Percentiles rank a stretch among this genome's conserved stretches.
These are phyloP conservation scores for Aphodius sticticus DNA, from an alignment of 2,888 invertebrate species.

Conservation along the genomic window DNA sequence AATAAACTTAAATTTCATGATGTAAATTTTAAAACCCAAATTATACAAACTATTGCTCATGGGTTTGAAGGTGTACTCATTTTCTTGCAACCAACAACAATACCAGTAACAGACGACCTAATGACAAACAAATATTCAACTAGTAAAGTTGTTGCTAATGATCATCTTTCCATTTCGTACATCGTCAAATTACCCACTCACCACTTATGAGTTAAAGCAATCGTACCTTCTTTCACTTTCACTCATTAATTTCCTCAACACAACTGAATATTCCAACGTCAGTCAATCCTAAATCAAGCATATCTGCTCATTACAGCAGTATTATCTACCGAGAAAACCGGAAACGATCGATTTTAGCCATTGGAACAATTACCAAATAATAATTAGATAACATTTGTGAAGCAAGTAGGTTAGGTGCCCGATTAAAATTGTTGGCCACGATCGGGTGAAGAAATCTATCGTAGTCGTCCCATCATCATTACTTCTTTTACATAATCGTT, in stretches of 20 bases:
- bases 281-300: background rate
- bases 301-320: background rate
- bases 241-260: background rate
- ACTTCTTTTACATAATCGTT: background rate
- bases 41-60: too few relatives aligned
- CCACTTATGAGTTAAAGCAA: background rate
- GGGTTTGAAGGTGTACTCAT: too few relatives aligned
- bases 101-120: too few relatives aligned
- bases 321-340: background rate
- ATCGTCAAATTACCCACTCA: background rate
- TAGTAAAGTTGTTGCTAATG: too few relatives aligned
- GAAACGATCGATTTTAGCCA: background rate
- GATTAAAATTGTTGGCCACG: background rate
- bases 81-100: too few relatives aligned
- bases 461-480: background rate
- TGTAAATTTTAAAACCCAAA: too few relatives aligned
- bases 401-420: background rate
- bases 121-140: too few relatives aligned
- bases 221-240: background rate
- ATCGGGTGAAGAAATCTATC: background rate
- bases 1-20: too few relatives aligned
- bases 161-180: background rate
- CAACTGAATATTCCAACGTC: background rate
- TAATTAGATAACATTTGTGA: background rate
- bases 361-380: background rate